Evolutionary conservation across 1,140 invertebrate species (phyloP).

Genomic region (Rhopalosiphum maidis): DNA sequence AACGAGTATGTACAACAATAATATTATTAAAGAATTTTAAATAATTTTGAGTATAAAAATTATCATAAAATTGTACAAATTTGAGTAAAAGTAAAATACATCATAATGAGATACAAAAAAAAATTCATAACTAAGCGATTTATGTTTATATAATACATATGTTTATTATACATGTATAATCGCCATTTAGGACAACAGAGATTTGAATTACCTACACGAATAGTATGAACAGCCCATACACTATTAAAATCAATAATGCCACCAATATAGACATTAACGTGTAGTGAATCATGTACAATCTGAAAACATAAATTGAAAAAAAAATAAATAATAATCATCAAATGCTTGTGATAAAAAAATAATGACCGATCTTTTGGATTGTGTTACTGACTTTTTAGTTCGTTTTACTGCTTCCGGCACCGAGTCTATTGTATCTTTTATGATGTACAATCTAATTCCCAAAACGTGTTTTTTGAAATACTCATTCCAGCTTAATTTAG

Average conservation of each 20-base stretch:
- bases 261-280: background rate
- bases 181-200: background rate
- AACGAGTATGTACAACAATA: background rate
- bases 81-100: background rate
- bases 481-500: conserved; percentile 71
- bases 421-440: conserved; percentile 34
- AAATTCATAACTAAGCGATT: background rate
- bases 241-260: background rate
- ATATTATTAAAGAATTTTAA: background rate
- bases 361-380: background rate
- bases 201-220: background rate
- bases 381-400: conserved; percentile 27
- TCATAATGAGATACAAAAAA: background rate
- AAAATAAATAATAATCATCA: conserved; percentile 4
- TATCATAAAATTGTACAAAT: background rate
- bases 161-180: background rate
- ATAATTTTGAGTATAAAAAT: background rate
- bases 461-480: conserved; percentile 72
- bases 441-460: conserved; percentile 72
- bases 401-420: conserved; percentile 21
- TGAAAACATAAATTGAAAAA: conserved; percentile 4
- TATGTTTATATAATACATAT: background rate
- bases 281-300: background rate
- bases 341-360: background rate
- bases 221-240: background rate